Percentiles rank a stretch among this genome's conserved stretches.
Conservation (phyloP, 2,888 invertebrate genomes). For the Leucoma salicis region DNA sequence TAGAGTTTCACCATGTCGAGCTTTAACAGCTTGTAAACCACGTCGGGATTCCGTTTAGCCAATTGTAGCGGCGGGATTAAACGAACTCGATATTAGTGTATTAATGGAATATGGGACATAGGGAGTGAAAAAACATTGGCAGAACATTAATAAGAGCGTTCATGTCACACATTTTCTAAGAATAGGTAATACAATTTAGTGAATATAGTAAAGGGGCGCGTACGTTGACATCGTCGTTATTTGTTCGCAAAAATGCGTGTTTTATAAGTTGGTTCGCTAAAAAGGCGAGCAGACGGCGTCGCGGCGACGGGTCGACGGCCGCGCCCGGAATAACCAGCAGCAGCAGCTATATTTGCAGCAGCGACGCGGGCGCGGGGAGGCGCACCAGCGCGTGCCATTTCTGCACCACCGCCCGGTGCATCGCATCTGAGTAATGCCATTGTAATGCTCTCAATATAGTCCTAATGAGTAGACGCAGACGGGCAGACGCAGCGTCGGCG, state of each 20-base stretch:
- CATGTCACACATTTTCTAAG: constrained; percentile 42
- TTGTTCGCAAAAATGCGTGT: constrained; percentile 71
- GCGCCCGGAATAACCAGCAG: constrained; percentile 78
- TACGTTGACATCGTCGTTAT: constrained; percentile 70
- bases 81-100: constrained; percentile 15
- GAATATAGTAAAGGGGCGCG: constrained; percentile 52
- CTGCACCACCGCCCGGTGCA: constrained; percentile 80
- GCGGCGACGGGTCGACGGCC: constrained; percentile 81
- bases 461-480: constrained; percentile 56
- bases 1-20: constrained; percentile 42
- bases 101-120: neutral
- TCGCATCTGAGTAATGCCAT: constrained; percentile 82
- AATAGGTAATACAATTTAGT: constrained; percentile 48
- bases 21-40: constrained; percentile 44
- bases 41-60: constrained; percentile 40
- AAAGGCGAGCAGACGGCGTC: constrained; percentile 81
- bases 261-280: constrained; percentile 75
- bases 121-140: constrained; percentile 15
- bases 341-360: constrained; percentile 80
- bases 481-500: constrained; percentile 70
- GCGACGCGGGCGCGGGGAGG: constrained; percentile 63
- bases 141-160: constrained; percentile 39
- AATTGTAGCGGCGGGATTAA: constrained; percentile 22
- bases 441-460: constrained; percentile 79
- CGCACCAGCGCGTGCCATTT: constrained; percentile 74